phyloP scores from a whole-genome alignment of 2,888 invertebrate species.

The Hanleya hanleyi region DNA sequence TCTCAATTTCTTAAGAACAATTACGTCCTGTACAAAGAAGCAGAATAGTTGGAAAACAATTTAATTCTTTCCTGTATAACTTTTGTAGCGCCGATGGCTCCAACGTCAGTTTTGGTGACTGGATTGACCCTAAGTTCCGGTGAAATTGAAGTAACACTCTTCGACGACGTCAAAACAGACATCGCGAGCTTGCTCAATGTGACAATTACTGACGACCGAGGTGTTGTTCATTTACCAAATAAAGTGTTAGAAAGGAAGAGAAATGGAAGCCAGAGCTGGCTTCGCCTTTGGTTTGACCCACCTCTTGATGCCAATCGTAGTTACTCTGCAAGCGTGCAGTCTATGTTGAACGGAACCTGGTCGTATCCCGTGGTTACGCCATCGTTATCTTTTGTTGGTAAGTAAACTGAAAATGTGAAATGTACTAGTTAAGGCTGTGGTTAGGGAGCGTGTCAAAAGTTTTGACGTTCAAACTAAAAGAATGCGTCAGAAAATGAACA shows the following conservation, averaged over 20 bases:
- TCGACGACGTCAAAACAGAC: neutral
- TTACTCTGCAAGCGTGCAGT: neutral
- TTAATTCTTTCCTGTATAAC: too few species aligned
- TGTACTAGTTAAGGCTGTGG: neutral
- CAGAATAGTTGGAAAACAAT: too few species aligned
- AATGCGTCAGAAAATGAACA: too few species aligned
- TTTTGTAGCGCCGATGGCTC: neutral
- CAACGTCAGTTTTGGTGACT: neutral
- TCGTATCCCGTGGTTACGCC: neutral
- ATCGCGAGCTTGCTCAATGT: neutral
- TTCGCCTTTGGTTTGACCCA: neutral
- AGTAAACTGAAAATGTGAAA: neutral
- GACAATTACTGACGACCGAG: neutral
- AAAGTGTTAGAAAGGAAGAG: neutral
- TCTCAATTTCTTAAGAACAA: too few species aligned
- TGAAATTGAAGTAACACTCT: neutral
- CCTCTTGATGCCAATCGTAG: neutral
- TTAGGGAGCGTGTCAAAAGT: too few species aligned
- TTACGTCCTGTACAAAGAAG: too few species aligned
- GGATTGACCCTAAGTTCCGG: neutral
- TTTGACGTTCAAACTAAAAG: too few species aligned
- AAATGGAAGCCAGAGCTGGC: neutral
- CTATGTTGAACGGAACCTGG: neutral
- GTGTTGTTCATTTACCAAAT: neutral
- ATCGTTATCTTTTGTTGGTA: neutral